phyloP scores from a whole-genome alignment of 2,797 vertebrate genomes.

The Aulostomus chinensis region DNA sequence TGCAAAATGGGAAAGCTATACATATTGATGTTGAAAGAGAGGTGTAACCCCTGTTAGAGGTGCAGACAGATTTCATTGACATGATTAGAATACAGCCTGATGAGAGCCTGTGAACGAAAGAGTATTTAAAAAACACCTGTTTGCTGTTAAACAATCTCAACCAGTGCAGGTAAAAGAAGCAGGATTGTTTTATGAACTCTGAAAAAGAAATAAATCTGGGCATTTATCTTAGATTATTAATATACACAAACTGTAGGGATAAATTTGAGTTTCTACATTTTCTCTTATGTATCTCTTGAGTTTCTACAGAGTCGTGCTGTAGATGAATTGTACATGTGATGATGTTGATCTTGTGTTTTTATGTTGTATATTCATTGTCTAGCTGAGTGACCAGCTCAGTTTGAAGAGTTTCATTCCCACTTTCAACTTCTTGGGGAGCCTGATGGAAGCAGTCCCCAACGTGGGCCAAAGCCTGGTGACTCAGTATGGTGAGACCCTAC shows the following conservation, averaged over 20 bases:
- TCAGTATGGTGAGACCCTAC: constrained; percentile 81
- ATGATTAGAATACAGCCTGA: constrained; percentile 28
- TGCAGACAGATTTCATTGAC: constrained; percentile 38
- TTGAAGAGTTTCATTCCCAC: constrained; percentile 78
- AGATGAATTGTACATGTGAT: neutral
- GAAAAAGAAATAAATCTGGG: neutral
- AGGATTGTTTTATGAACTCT: neutral
- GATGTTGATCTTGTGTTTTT: neutral
- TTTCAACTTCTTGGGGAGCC: constrained; percentile 87
- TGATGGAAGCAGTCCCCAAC: constrained; percentile 83
- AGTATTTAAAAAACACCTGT: neutral
- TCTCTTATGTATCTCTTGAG: too few relatives aligned
- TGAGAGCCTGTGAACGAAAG: constrained; percentile 14
- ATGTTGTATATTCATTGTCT: constrained; percentile 20
- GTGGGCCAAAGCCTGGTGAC: constrained; percentile 80
- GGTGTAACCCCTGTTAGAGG: constrained; percentile 2
- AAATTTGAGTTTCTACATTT: neutral
- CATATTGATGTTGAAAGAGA: constrained; percentile 38
- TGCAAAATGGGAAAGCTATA: constrained; percentile 35
- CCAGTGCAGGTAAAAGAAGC: constrained; percentile 2
- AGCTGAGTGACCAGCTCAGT: constrained; percentile 82
- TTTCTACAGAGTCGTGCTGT: too few relatives aligned
- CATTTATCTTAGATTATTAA: too few relatives aligned
- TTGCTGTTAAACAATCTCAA: neutral
- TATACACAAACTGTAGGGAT: neutral